phyloP scores from a whole-genome alignment of 30 jellyfish, hydroid and myxozoan genomes.

The Hydra vulgaris region DNA sequence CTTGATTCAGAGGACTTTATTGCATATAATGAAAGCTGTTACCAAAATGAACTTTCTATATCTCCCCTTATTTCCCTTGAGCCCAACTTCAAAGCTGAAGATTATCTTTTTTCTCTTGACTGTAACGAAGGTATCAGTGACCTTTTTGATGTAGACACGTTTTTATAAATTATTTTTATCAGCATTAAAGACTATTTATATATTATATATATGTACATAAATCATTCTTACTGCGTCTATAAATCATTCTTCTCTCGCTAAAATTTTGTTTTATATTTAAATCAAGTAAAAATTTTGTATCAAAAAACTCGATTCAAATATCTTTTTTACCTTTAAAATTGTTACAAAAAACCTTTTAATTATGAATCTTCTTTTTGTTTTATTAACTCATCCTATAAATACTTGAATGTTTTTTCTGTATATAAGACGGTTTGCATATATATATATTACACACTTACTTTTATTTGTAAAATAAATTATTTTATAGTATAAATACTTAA shows the following conservation, averaged over 20 bases:
- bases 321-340: no score
- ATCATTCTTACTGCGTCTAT: no score
- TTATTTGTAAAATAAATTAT: not conserved
- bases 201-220: not conserved
- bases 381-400: not conserved
- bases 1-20: constrained; percentile 25
- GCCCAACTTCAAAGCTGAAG: constrained; percentile 54
- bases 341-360: not conserved
- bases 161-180: constrained; percentile 5
- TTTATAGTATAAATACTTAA: no score
- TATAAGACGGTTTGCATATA: not conserved
- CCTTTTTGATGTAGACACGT: constrained; percentile 51
- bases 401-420: not conserved
- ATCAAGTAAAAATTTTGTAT: not conserved
- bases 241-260: not conserved
- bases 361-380: not conserved
- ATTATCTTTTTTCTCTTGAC: constrained; percentile 59
- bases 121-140: constrained; percentile 81
- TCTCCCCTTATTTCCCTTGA: constrained; percentile 40
- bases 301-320: not conserved
- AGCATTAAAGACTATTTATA: no score
- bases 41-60: constrained; percentile 16
- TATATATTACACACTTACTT: not conserved
- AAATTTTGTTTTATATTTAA: no score
- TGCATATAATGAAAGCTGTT: constrained; percentile 31